Evolutionary conservation across 2,888 invertebrate species (phyloP), one percentile per base, ranked within the genome.

Genomic region (Vanessa cardui): DNA sequence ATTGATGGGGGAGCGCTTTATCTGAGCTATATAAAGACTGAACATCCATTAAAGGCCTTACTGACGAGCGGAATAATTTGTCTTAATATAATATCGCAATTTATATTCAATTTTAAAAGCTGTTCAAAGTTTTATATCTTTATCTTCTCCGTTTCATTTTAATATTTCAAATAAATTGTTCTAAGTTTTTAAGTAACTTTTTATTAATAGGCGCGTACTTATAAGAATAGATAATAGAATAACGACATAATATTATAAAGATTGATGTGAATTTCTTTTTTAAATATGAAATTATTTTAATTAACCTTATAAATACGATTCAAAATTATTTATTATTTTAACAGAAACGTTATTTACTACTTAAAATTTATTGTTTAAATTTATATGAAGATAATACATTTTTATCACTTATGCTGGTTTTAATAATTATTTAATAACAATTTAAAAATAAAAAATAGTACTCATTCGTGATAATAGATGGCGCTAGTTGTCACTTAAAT

Each of bases 1-100:
- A 84, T 80, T 83, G 78, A 76, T 77, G 78, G 82, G 79, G 83
- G 82, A 81, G 75, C 73, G 76, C 78, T 82, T 81, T 78, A 78
- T 80, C 77, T 69, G 72, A 66, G 74, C 78, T 81, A 78, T 77
- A 78, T 78, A 78, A 78, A 78, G 78, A 58, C 64, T 59, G 47
- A 70, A 67, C 60, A 58, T 66, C 68, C 72, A 73, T 69, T 74
- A 73, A 39, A 58, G 44, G 26, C 5, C 50, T 44, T 21, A 62
- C 67, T 62, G 63, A 56, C 61, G 64, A 64, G 69, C 69, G 49
- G 67, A 59, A 70, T 66, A 54, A 68, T 74, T 74, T 68, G 67
- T 71, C 50, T 70, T 69, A 44, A 71, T 62, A 68, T 47, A 58
- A 54, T 45, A 46, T 9, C 18, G 39, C 20, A 9, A 56, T 31